Conservation (phyloP, 2,113 vertebrate species). For the Salvelinus namaycush region DNA sequence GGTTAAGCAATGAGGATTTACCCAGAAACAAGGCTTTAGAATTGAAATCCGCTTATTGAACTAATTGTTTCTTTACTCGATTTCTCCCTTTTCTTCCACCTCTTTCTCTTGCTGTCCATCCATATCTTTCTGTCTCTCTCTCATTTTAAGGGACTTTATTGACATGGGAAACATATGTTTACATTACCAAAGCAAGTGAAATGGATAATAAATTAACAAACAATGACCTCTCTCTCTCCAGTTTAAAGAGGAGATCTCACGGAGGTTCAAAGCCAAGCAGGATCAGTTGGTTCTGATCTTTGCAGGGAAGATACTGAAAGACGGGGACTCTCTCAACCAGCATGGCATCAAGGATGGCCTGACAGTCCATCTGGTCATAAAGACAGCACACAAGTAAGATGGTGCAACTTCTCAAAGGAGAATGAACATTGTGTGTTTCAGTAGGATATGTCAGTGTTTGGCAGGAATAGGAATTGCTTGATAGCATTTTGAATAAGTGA, state of each 20-base stretch:
- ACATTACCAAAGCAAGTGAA: no score
- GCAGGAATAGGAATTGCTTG: background rate
- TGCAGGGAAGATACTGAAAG: constrained; percentile 98
- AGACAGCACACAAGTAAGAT: constrained; percentile 96
- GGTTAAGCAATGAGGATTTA: constrained; percentile 26
- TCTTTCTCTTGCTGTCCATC: background rate
- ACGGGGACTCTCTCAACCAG: constrained; percentile 92
- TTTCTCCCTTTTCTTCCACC: background rate
- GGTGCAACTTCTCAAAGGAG: background rate
- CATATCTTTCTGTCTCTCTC: no score
- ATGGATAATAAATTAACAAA: no score
- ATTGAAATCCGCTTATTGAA: background rate
- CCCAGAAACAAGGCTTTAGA: constrained; percentile 13
- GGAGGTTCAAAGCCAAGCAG: constrained; percentile 97
- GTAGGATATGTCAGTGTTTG: no score
- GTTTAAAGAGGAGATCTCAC: constrained; percentile 99
- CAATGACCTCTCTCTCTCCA: constrained; percentile 45
- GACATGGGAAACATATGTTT: no score
- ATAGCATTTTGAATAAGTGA: no score
- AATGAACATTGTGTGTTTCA: background rate
- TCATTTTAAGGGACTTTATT: no score
- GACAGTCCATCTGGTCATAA: constrained; percentile 98
- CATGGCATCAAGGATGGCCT: constrained; percentile 98
- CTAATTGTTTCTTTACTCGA: background rate
- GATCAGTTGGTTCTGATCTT: constrained; percentile 99